phyloP scores from a whole-genome alignment of 1,140 invertebrate species.

The Cyrtorhinus lividipennis region DNA sequence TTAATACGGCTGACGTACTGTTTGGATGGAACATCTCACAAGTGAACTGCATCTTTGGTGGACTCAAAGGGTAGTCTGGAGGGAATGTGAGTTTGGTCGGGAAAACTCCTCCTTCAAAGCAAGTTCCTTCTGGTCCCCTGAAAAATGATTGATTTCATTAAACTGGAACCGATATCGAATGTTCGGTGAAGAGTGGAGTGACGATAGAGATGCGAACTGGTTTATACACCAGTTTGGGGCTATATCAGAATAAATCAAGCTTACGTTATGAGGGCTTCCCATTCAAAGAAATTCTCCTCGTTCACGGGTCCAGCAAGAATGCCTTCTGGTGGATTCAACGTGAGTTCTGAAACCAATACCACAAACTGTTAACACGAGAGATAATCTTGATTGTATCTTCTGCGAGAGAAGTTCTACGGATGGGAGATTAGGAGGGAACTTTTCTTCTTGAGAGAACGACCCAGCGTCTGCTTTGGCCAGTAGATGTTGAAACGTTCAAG shows the following conservation, averaged over 20 bases:
- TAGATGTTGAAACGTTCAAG: neutral
- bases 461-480: neutral
- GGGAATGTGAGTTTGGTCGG: slow-evolving; percentile 90
- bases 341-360: slow-evolving; percentile 53
- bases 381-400: too few relatives aligned
- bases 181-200: too few relatives aligned
- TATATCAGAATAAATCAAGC: too few relatives aligned
- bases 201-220: too few relatives aligned
- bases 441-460: neutral
- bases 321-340: slow-evolving; percentile 95
- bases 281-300: slow-evolving; percentile 99
- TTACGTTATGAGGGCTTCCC: slow-evolving; percentile 97
- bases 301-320: slow-evolving; percentile 93
- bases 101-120: slow-evolving; percentile 98
- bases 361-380: neutral
- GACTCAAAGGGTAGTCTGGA: slow-evolving; percentile 93
- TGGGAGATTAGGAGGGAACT: too few relatives aligned
- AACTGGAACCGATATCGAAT: too few relatives aligned
- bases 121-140: slow-evolving; percentile 91
- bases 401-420: too few relatives aligned
- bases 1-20: slow-evolving; percentile 43
- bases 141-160: slow-evolving; percentile 22
- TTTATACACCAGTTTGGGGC: too few relatives aligned
- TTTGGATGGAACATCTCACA: slow-evolving; percentile 99
- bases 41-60: slow-evolving; percentile 98